Conservation (phyloP, 2,888 invertebrate species). For the Cartodere bifasciata region DNA sequence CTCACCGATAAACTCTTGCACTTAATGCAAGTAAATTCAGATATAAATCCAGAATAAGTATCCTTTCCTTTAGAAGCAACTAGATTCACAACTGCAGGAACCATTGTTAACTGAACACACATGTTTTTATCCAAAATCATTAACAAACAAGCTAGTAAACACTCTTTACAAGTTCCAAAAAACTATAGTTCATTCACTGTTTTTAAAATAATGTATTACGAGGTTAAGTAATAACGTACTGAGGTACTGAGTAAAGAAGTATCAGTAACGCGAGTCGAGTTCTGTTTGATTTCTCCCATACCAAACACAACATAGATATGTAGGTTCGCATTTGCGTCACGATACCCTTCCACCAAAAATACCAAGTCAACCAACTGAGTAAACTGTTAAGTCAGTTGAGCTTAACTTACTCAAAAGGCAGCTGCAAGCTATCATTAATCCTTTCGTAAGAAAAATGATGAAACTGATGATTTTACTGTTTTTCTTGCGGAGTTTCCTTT, state of each 20-base stretch:
- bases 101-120: conserved; percentile 34
- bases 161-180: no score
- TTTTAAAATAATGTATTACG: no score
- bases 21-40: conserved; percentile 31
- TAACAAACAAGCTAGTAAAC: no score
- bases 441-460: no score
- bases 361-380: no score
- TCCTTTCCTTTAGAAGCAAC: conserved; percentile 33
- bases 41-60: conserved; percentile 32
- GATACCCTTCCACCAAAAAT: conserved; percentile 17
- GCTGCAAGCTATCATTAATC: no score
- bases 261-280: background rate
- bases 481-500: background rate
- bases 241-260: background rate
- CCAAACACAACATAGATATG: conserved; percentile 20
- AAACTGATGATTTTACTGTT: background rate
- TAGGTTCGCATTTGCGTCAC: conserved; percentile 20
- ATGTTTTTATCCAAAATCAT: conserved; percentile 21
- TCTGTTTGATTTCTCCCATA: conserved; percentile 17
- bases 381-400: no score
- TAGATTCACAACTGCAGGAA: conserved; percentile 33
- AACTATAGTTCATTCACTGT: no score
- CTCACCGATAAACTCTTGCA: conserved; percentile 31
- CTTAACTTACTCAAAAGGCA: no score
- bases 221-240: background rate